Percentiles rank a stretch among this genome's conserved stretches.
Conservation (phyloP, 2,797 vertebrate genomes). For the Columba guinea region DNA sequence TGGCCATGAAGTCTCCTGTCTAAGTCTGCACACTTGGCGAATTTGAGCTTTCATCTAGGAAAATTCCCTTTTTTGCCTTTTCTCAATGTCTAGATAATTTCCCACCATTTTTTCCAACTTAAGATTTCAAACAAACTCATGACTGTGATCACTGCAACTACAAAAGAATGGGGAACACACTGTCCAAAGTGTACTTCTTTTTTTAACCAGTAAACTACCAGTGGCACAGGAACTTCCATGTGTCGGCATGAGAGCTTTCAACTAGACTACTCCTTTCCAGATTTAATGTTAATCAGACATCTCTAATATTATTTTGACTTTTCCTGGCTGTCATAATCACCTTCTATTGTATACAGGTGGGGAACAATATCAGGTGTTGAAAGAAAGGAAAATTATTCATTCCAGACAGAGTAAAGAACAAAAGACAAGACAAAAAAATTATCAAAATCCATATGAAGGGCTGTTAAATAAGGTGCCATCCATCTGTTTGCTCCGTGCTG, state of each 20-base stretch:
- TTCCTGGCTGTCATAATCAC: not conserved
- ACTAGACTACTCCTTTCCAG: not conserved
- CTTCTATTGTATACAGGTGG: not conserved
- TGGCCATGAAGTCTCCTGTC: not conserved
- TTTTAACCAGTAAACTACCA: not conserved
- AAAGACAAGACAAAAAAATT: constrained; percentile 33
- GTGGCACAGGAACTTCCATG: not conserved
- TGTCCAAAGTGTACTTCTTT: not conserved
- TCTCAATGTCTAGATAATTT: not conserved
- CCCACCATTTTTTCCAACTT: not conserved
- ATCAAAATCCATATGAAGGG: constrained; percentile 16
- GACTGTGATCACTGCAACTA: not conserved
- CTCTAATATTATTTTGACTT: not conserved
- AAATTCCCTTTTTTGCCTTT: not conserved
- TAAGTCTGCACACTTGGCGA: not conserved
- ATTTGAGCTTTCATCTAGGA: not conserved
- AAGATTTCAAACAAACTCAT: not conserved
- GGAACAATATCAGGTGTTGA: constrained; percentile 44
- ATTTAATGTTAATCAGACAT: not conserved
- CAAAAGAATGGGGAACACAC: not conserved
- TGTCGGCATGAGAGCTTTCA: not conserved
- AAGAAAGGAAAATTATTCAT: constrained; percentile 56
- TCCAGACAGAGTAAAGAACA: constrained; percentile 19
- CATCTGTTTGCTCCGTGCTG: not conserved
- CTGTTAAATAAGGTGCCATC: not conserved